These are phyloP conservation scores for Microctonus aethiopoides DNA, from an alignment of 2,888 invertebrate genomes.

Conservation along the genomic window DNA sequence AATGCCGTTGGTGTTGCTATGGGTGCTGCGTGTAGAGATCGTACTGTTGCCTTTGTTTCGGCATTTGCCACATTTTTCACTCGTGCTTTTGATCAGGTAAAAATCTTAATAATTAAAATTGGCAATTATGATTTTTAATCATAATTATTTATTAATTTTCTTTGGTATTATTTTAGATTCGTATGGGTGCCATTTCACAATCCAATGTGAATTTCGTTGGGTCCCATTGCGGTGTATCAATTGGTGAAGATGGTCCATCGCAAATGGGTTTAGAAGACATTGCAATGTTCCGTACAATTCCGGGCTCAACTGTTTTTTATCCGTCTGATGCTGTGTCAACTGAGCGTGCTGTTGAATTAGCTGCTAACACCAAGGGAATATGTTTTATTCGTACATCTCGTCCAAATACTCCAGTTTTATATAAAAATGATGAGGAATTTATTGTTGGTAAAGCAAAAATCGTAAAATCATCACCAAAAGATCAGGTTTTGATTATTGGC, in stretches of 20 bases:
- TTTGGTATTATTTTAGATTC: constrained; percentile 72
- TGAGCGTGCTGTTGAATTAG: constrained; percentile 94
- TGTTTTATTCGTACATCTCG: constrained; percentile 97
- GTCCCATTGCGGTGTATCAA: constrained; percentile 97
- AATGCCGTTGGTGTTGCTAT: constrained; percentile 96
- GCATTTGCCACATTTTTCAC: constrained; percentile 99
- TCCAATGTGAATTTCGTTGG: constrained; percentile 96
- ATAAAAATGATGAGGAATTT: constrained; percentile 86
- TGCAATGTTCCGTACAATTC: constrained; percentile 92
- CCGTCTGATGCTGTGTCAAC: constrained; percentile 92
- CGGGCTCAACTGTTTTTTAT: constrained; percentile 83
- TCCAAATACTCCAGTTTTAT: constrained; percentile 88
- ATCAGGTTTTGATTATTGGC: constrained; percentile 89
- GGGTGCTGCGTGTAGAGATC: constrained; percentile 91
- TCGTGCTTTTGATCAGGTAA: constrained; percentile 93
- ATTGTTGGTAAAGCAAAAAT: constrained; percentile 83
- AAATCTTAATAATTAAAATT: background rate
- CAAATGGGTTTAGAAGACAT: constrained; percentile 99
- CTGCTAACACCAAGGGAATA: constrained; percentile 93
- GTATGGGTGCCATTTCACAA: constrained; percentile 99
- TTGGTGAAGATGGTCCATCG: constrained; percentile 98
- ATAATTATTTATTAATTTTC: background rate
- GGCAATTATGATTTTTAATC: background rate
- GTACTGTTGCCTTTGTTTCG: constrained; percentile 93
- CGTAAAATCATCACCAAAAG: constrained; percentile 79